Evolutionary conservation across 1,140 invertebrate species (phyloP).

Genomic region (Macrobrachium rosenbergii): DNA sequence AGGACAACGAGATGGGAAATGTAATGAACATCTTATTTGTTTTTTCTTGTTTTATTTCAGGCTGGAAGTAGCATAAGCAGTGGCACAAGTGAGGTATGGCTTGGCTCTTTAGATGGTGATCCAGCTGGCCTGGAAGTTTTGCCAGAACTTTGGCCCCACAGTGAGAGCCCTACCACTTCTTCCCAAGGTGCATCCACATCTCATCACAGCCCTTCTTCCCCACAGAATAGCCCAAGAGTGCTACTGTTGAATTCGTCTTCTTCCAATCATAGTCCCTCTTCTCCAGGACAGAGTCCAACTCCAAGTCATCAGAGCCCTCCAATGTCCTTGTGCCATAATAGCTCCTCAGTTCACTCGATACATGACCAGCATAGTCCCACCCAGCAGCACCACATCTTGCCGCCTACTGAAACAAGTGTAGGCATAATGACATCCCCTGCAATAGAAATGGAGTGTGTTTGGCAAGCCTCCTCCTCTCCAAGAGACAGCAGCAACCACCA

Average conservation of each 20-base stretch:
- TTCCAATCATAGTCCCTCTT: slow-evolving; percentile 48
- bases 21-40: too few species aligned
- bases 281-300: slow-evolving; percentile 40
- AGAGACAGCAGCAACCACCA: slow-evolving; percentile 45
- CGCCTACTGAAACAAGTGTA: slow-evolving; percentile 16
- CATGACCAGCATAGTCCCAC: not conserved
- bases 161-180: slow-evolving; percentile 49
- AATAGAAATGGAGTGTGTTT: too few species aligned
- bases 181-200: slow-evolving; percentile 43
- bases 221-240: not conserved
- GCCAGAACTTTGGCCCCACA: slow-evolving; percentile 57
- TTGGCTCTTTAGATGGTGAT: slow-evolving; percentile 57
- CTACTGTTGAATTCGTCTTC: not conserved
- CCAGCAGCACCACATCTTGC: slow-evolving; percentile 37
- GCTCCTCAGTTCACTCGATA: slow-evolving; percentile 1
- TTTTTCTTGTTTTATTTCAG: slow-evolving; percentile 13
- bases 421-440: not conserved
- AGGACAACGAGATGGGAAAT: not conserved
- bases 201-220: slow-evolving; percentile 36
- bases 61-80: slow-evolving; percentile 57
- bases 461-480: slow-evolving; percentile 40
- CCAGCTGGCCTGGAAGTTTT: slow-evolving; percentile 57
- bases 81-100: slow-evolving; percentile 56
- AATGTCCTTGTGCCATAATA: slow-evolving; percentile 38
- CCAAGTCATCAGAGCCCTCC: slow-evolving; percentile 48